Evolutionary conservation across 37 sponge, comb jelly and placozoan species (phyloP), one percentile per base, ranked within the genome.

Genomic region (Mnemiopsis leidyi): DNA sequence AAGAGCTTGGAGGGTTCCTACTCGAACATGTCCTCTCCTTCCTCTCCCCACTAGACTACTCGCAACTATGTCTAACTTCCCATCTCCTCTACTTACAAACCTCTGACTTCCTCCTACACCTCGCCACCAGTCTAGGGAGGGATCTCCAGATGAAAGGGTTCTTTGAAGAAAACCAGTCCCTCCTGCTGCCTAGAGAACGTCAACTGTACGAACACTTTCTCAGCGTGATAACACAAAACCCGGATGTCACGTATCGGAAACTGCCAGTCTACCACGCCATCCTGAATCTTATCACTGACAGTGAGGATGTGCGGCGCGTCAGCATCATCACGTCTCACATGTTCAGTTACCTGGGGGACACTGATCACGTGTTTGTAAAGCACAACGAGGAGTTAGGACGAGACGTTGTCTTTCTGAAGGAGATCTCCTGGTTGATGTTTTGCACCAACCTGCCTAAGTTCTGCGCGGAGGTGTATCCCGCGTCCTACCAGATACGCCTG

Each of bases 281-380:
- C 24, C 28, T 40, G 40, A 20, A 85, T 0, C 16, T 18, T 3
- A 37, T 85, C 16, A 7, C 7, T 1, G 23, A 18, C 90, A 39
- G 48, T n/a, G 90, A 18, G 1, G 90, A 85, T 29, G n/a, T 39
- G 13, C 13, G 23, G 1, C 32, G 90, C 38, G 90, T 85, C 25
- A 40, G 61, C 40, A 40, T 85, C 3, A 25, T 20, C 26, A 9
- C 32, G 2, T 85, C 90, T 1, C 90, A 85, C 35, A 33, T 85
- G 48, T 85, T 85, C 35, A 33, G 90, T 28, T 85, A 85, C 36
- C 61, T 85, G 30, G 90, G 90, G 9, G 90, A 85, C 90, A 38
- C 25, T 0, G 61, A 40, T 5, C 61, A 85, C 48, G 90, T 40
- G 90, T 85, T 40, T 21, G 9, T 40, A 1, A 26, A 85, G 23